phyloP scores from a whole-genome alignment of 2,888 invertebrate species.

The Amphimallon solstitiale region DNA sequence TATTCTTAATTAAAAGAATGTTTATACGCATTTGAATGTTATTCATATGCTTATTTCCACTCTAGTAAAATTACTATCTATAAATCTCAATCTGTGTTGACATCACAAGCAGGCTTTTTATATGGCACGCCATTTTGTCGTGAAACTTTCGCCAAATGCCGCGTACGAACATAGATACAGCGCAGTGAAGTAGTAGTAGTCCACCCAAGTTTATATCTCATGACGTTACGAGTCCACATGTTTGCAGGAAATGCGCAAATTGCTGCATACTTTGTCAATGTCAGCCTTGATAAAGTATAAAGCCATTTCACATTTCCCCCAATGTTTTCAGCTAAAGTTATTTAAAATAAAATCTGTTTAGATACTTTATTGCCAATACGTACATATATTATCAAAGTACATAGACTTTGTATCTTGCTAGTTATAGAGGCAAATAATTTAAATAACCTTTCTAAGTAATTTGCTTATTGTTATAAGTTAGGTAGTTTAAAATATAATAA shows the following conservation, averaged over 20 bases:
- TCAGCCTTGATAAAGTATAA: slow-evolving; percentile 36
- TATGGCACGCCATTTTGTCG: slow-evolving; percentile 36
- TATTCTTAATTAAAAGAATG: no score
- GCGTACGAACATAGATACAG: slow-evolving; percentile 22
- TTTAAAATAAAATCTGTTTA: slow-evolving; percentile 20
- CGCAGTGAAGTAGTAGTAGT: slow-evolving; percentile 23
- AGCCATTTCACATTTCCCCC: slow-evolving; percentile 27
- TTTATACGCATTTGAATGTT: not conserved
- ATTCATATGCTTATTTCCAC: slow-evolving; percentile 6
- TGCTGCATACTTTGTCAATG: slow-evolving; percentile 36
- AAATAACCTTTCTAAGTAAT: no score
- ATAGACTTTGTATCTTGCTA: no score
- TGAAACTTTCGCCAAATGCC: slow-evolving; percentile 34
- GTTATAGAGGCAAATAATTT: no score
- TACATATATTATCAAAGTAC: not conserved
- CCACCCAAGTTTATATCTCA: slow-evolving; percentile 35
- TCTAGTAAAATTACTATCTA: slow-evolving; percentile 30
- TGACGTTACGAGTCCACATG: slow-evolving; percentile 35
- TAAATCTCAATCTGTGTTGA: slow-evolving; percentile 36
- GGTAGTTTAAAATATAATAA: no score
- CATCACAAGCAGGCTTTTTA: slow-evolving; percentile 38
- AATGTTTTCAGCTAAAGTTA: slow-evolving; percentile 10
- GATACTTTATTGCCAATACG: slow-evolving; percentile 4
- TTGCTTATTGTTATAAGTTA: no score
- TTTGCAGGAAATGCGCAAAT: slow-evolving; percentile 36